These are phyloP conservation scores for Garra rufa DNA, from an alignment of 2,113 vertebrate species.

Conservation along the genomic window DNA sequence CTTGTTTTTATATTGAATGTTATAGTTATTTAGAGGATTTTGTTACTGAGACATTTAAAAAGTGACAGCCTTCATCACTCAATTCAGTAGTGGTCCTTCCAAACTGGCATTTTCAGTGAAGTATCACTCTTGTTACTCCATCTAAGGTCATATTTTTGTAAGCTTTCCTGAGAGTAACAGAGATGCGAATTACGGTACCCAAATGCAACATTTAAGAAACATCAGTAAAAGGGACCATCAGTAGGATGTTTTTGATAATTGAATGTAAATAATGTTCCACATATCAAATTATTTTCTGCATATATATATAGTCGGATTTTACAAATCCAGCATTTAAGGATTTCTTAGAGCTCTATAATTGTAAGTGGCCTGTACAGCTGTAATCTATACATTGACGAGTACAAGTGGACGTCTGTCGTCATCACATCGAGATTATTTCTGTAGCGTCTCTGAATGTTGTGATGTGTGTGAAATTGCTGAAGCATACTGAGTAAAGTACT, in stretches of 20 bases:
- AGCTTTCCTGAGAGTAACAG: conserved; percentile 64
- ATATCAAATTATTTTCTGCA: conserved; percentile 44
- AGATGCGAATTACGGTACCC: not conserved
- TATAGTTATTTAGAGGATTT: conserved; percentile 12
- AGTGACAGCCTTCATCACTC: conserved; percentile 9
- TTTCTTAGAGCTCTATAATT: conserved; percentile 25
- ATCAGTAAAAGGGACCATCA: not conserved
- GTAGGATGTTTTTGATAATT: conserved; percentile 24
- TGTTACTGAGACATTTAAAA: conserved; percentile 11
- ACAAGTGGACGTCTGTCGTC: not conserved
- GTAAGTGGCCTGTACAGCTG: conserved; percentile 26
- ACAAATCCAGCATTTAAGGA: conserved; percentile 5
- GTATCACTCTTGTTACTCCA: conserved; percentile 1
- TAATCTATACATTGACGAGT: conserved; percentile 21
- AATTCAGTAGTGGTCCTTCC: not conserved
- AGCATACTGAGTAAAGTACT: conserved; percentile 25
- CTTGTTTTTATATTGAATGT: conserved; percentile 31
- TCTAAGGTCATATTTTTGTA: conserved; percentile 75
- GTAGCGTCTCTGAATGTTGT: conserved; percentile 17
- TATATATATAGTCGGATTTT: conserved; percentile 20
- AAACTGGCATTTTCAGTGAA: not conserved
- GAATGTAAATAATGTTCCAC: conserved; percentile 39
- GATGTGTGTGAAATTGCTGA: conserved; percentile 25
- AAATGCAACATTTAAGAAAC: conserved; percentile 5
- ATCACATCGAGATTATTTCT: conserved; percentile 4